Conservation (phyloP, 2,113 vertebrate species). For the Amphilophus citrinellus region DNA sequence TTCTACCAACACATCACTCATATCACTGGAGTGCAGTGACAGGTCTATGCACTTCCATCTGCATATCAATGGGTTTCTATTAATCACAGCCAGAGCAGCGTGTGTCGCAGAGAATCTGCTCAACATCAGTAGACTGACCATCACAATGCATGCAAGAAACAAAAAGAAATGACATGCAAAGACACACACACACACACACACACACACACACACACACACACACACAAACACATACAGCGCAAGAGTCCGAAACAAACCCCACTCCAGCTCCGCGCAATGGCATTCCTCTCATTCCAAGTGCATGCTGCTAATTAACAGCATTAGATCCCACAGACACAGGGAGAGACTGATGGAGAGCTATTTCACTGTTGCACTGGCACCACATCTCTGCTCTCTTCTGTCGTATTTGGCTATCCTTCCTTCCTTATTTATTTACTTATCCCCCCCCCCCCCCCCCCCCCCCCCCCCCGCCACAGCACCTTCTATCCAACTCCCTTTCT, state of each 20-base stretch:
- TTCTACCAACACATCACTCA: slow-evolving; percentile 35
- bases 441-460: too few species aligned
- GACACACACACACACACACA: too few species aligned
- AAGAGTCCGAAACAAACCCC: slow-evolving; percentile 54
- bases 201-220: neutral
- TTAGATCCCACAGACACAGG: slow-evolving; percentile 58
- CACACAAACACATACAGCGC: neutral
- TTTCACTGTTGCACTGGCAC: slow-evolving; percentile 39
- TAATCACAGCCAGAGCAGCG: slow-evolving; percentile 56
- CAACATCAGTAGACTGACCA: slow-evolving; percentile 41
- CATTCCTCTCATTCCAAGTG: slow-evolving; percentile 78
- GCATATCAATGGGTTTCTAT: slow-evolving; percentile 68
- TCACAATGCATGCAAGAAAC: slow-evolving; percentile 37
- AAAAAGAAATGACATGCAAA: slow-evolving; percentile 15
- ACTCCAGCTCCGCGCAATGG: slow-evolving; percentile 47
- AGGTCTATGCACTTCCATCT: slow-evolving; percentile 54
- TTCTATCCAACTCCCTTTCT: slow-evolving; percentile 50
- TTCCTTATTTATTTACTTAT: neutral
- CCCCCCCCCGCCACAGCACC: slow-evolving; percentile 31
- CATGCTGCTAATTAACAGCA: slow-evolving; percentile 71
- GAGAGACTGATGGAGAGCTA: slow-evolving; percentile 61
- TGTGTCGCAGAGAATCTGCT: slow-evolving; percentile 52
- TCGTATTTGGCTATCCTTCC: slow-evolving; percentile 31
- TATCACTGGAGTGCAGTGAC: slow-evolving; percentile 33
- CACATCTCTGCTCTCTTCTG: slow-evolving; percentile 50